These are phyloP conservation scores for Dioctria linearis DNA, from an alignment of 2,888 invertebrate genomes.

Conservation along the genomic window DNA sequence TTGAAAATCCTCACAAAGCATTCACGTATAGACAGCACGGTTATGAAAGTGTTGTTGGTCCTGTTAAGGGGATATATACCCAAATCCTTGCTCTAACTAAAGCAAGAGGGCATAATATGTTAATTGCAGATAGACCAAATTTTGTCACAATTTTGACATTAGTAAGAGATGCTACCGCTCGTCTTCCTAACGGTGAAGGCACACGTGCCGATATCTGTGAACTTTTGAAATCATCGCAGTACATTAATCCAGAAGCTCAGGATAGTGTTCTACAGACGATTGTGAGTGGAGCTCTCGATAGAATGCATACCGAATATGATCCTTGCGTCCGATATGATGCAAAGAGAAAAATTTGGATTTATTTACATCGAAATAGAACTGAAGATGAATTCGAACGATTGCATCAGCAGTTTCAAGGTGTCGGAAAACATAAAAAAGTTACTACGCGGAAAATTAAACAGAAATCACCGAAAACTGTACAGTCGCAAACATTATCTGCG, in stretches of 20 bases:
- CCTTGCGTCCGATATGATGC: constrained; percentile 95
- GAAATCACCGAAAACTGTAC: constrained; percentile 46
- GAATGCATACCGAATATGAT: constrained; percentile 89
- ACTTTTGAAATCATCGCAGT: constrained; percentile 84
- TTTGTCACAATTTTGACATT: constrained; percentile 92
- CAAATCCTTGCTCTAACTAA: constrained; percentile 75
- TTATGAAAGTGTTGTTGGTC: constrained; percentile 87
- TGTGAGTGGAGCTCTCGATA: constrained; percentile 91
- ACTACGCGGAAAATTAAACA: constrained; percentile 64
- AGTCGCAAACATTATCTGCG: neutral
- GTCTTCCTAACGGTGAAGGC: constrained; percentile 95
- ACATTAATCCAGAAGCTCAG: constrained; percentile 72
- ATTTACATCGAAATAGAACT: constrained; percentile 83
- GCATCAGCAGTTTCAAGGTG: constrained; percentile 78
- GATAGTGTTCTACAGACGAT: constrained; percentile 77
- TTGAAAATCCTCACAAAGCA: constrained; percentile 90
- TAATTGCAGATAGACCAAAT: constrained; percentile 87
- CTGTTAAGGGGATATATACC: constrained; percentile 84
- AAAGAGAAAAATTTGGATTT: constrained; percentile 95
- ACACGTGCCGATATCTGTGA: constrained; percentile 93
- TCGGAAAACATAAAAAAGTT: constrained; percentile 74
- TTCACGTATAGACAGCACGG: constrained; percentile 92
- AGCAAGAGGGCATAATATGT: constrained; percentile 87
- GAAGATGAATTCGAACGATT: constrained; percentile 77
- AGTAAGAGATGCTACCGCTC: constrained; percentile 93